Evolutionary conservation across 2,888 invertebrate species (phyloP).

Genomic region (Agonopterix heracliana): DNA sequence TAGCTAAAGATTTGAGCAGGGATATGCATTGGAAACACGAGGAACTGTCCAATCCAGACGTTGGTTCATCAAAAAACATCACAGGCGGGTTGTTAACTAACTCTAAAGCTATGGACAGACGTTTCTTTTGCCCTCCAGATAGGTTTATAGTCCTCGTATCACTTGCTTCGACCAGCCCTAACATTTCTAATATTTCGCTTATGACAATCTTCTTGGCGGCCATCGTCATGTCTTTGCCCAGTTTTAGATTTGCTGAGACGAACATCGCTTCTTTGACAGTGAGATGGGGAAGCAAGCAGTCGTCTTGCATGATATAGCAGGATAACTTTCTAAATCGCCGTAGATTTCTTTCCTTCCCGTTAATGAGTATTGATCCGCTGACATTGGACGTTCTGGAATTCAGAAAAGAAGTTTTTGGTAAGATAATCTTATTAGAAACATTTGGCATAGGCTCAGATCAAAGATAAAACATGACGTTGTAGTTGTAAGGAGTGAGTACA

Average conservation of each 20-base stretch:
- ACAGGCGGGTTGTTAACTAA: slow-evolving; percentile 97
- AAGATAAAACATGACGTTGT: neutral
- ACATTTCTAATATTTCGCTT: slow-evolving; percentile 89
- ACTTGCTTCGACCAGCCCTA: slow-evolving; percentile 86
- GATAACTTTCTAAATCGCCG: slow-evolving; percentile 94
- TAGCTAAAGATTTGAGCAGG: slow-evolving; percentile 89
- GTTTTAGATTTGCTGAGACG: slow-evolving; percentile 94
- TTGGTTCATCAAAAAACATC: slow-evolving; percentile 98
- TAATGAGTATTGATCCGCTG: slow-evolving; percentile 90
- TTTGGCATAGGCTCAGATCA: neutral
- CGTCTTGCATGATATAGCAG: slow-evolving; percentile 98
- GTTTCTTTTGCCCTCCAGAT: slow-evolving; percentile 94
- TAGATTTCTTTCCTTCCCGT: slow-evolving; percentile 90
- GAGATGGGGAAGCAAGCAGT: slow-evolving; percentile 90
- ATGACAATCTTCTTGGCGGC: slow-evolving; percentile 87
- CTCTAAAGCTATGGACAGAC: slow-evolving; percentile 93
- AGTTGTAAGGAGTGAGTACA: neutral
- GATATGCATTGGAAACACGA: slow-evolving; percentile 95
- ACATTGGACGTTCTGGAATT: slow-evolving; percentile 88
- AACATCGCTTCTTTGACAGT: slow-evolving; percentile 95
- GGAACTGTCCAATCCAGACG: slow-evolving; percentile 94
- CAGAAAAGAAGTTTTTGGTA: slow-evolving; percentile 61
- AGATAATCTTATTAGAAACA: neutral
- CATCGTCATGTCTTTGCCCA: slow-evolving; percentile 85
- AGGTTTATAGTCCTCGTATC: slow-evolving; percentile 88